A percentile compares a stretch with the other conserved stretches of the same genome.
Conservation (phyloP, 2,797 vertebrate genomes). For the Acanthurus lineatus region DNA sequence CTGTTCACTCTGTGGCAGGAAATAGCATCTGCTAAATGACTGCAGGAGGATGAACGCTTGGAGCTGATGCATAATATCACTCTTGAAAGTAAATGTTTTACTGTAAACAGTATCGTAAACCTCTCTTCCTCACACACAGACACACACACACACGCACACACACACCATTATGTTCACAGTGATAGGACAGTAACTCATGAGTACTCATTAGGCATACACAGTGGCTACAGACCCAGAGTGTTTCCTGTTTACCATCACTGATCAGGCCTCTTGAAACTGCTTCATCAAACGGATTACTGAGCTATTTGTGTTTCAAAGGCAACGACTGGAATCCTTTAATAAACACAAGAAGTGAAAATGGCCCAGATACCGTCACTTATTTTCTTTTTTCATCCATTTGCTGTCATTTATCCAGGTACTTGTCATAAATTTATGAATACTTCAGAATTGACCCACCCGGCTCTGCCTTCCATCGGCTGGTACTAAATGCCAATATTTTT, state of each 20-base stretch:
- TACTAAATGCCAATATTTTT: no score
- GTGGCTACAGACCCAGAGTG: conserved; percentile 41
- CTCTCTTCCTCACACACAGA: conserved; percentile 21
- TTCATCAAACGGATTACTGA: conserved; percentile 19
- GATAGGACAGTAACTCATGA: conserved; percentile 53
- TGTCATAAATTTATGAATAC: background rate
- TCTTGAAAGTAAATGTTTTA: conserved; percentile 61
- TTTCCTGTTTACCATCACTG: conserved; percentile 57
- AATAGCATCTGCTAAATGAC: conserved; percentile 50
- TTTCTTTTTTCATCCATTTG: background rate
- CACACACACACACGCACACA: conserved; percentile 29
- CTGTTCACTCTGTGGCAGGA: conserved; percentile 48
- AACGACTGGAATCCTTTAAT: conserved; percentile 4
- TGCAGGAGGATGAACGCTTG: conserved; percentile 44
- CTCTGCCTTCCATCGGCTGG: no score
- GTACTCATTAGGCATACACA: conserved; percentile 55
- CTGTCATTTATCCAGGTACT: background rate
- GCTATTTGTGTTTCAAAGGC: conserved; percentile 8
- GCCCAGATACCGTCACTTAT: background rate
- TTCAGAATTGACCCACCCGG: no score
- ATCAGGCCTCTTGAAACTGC: conserved; percentile 36
- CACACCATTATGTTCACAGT: conserved; percentile 36
- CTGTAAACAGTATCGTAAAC: conserved; percentile 60
- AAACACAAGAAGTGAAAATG: conserved; percentile 5
- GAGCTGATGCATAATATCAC: conserved; percentile 51